These are phyloP conservation scores for Dicrurus megarhynchus DNA, from an alignment of 2,113 vertebrate species.

Conservation along the genomic window DNA sequence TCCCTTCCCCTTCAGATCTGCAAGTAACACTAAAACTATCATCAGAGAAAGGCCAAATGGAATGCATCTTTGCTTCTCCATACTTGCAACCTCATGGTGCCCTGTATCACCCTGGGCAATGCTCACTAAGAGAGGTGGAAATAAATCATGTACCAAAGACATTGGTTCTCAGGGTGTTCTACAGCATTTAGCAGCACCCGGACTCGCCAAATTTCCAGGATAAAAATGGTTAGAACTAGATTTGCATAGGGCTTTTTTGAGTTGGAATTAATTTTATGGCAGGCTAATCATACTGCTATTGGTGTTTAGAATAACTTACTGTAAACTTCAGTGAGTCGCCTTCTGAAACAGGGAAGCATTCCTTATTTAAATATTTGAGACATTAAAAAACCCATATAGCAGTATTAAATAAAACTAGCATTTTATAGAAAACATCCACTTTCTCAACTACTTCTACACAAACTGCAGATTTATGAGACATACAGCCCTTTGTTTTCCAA, in stretches of 20 bases:
- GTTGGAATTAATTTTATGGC: not conserved
- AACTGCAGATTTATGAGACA: not conserved
- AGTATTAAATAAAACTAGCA: not conserved
- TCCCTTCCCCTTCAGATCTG: not conserved
- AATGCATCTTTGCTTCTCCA: not conserved
- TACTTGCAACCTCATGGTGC: accelerated
- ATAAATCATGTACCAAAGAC: not conserved
- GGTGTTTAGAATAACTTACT: not conserved
- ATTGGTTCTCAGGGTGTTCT: not conserved
- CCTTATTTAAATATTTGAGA: not conserved
- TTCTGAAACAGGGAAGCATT: not conserved
- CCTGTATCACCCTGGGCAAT: not conserved
- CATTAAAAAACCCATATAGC: accelerated
- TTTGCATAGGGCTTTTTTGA: not conserved
- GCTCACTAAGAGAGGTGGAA: not conserved
- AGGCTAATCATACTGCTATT: not conserved
- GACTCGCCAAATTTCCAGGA: not conserved
- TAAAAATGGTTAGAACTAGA: not conserved
- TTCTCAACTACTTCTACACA: not conserved
- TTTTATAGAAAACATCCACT: not conserved
- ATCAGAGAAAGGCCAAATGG: not conserved
- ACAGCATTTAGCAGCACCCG: not conserved
- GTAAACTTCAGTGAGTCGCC: not conserved
- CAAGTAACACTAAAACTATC: not conserved
- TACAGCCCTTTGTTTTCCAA: not conserved